phyloP scores from a whole-genome alignment of 2,888 invertebrate genomes.

The Physocephala rufipes region DNA sequence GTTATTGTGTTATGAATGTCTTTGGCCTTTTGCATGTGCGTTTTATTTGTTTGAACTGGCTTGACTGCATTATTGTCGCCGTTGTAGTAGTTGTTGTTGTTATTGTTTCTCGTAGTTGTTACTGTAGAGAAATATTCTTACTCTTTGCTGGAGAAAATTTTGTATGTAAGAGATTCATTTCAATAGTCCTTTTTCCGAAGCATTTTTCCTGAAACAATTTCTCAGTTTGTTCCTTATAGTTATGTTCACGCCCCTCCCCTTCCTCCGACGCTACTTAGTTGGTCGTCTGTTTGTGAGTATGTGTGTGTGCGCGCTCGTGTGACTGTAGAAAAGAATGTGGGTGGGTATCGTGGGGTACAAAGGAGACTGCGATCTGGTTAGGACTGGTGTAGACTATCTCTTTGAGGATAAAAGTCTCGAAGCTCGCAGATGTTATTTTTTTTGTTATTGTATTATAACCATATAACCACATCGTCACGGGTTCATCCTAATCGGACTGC shows the following conservation, averaged over 20 bases:
- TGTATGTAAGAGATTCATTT: not conserved
- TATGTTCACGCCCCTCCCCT: slow-evolving; percentile 24
- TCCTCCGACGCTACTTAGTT: not conserved
- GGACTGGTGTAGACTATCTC: slow-evolving; percentile 27
- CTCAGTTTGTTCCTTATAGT: slow-evolving; percentile 34
- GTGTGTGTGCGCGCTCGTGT: not conserved
- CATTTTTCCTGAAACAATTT: slow-evolving; percentile 21
- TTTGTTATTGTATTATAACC: too few relatives aligned
- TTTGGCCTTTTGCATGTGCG: not conserved
- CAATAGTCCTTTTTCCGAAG: slow-evolving; percentile 36
- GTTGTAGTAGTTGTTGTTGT: not conserved
- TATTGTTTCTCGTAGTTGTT: not conserved
- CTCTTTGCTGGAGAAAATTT: not conserved
- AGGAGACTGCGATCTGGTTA: not conserved
- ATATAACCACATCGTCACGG: not conserved
- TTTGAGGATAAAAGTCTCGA: too few relatives aligned
- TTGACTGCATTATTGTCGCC: not conserved
- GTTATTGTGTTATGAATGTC: not conserved
- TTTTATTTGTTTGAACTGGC: not conserved
- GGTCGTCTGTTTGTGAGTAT: not conserved
- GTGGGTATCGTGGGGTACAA: not conserved
- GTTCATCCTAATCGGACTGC: not conserved
- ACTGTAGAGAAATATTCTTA: slow-evolving; percentile 13
- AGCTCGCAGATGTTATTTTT: too few relatives aligned
- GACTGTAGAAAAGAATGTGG: not conserved